A percentile compares a stretch with the other conserved stretches of the same genome.
Evolutionary conservation across 2,113 vertebrate genomes (phyloP).

Genomic region (Morone chrysops): DNA sequence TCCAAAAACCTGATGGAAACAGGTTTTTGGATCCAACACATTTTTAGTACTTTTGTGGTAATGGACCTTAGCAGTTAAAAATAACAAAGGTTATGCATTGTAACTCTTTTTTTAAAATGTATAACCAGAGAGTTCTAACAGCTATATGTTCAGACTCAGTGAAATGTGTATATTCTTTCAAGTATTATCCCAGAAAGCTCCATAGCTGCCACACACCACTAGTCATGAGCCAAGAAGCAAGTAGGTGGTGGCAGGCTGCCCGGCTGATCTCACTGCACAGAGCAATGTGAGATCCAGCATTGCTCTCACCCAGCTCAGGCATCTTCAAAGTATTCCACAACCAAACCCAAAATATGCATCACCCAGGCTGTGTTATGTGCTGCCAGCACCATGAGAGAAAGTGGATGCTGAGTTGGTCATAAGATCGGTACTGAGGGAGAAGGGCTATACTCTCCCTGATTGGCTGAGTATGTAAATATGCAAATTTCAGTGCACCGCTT

Average conservation of each 20-base stretch:
- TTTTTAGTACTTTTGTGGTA: too few species aligned
- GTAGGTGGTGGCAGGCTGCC: slow-evolving; percentile 22
- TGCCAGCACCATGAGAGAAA: slow-evolving; percentile 15
- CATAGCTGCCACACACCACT: slow-evolving; percentile 7
- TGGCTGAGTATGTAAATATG: not conserved
- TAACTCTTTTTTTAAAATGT: not conserved
- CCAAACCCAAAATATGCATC: slow-evolving; percentile 22
- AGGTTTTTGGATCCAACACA: too few species aligned
- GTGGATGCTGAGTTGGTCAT: not conserved
- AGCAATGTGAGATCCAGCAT: slow-evolving; percentile 18
- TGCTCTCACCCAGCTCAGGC: slow-evolving; percentile 26
- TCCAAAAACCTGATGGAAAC: too few species aligned
- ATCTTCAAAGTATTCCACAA: slow-evolving; percentile 27
- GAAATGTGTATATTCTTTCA: slow-evolving; percentile 14
- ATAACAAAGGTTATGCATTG: not conserved
- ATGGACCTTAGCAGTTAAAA: not conserved
- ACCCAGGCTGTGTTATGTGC: slow-evolving; percentile 8
- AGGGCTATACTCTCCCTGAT: not conserved
- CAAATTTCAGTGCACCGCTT: not conserved
- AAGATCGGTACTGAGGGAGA: not conserved
- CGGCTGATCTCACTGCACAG: slow-evolving; percentile 25
- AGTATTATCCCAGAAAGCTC: slow-evolving; percentile 1
- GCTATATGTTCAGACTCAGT: not conserved
- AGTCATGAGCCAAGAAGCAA: slow-evolving; percentile 38
- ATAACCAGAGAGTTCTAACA: not conserved